Evolutionary conservation across 2,113 vertebrate genomes (phyloP).

Genomic region (Muscicapa adusta): DNA sequence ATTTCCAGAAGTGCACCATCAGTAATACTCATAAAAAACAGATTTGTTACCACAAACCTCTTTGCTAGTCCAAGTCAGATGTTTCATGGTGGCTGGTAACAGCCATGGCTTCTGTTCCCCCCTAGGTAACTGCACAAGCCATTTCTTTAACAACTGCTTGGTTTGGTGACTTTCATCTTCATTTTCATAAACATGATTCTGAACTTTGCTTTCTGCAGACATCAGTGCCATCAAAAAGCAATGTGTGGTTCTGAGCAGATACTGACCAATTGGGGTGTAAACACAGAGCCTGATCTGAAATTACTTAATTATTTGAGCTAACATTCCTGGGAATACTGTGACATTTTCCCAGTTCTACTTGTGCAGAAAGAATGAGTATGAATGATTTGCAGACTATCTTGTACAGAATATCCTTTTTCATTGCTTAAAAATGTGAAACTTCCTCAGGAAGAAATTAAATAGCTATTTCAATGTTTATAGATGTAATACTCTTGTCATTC

Average conservation of each 20-base stretch:
- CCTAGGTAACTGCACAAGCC: neutral
- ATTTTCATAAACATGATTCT: neutral
- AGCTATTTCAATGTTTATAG: slow-evolving; percentile 75
- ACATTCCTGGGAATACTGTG: slow-evolving; percentile 41
- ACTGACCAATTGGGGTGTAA: neutral
- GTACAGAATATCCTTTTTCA: slow-evolving; percentile 67
- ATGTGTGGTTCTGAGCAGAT: neutral
- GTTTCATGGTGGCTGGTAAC: neutral
- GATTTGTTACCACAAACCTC: fast-evolving
- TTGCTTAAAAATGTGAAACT: slow-evolving; percentile 72
- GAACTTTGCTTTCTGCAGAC: neutral
- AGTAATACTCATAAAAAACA: neutral
- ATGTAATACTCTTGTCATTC: slow-evolving; percentile 77
- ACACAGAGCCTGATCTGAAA: neutral
- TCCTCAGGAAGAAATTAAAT: slow-evolving; percentile 77
- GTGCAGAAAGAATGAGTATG: slow-evolving; percentile 30
- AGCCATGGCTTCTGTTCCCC: neutral
- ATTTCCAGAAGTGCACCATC: neutral
- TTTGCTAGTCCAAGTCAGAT: neutral
- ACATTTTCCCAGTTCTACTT: slow-evolving; percentile 27
- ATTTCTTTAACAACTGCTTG: neutral
- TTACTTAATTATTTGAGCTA: neutral
- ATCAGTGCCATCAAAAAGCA: neutral
- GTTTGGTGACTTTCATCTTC: neutral
- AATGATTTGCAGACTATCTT: slow-evolving; percentile 57